phyloP scores from a whole-genome alignment of 2,888 invertebrate genomes.

The Fissipunctia ypsillon region DNA sequence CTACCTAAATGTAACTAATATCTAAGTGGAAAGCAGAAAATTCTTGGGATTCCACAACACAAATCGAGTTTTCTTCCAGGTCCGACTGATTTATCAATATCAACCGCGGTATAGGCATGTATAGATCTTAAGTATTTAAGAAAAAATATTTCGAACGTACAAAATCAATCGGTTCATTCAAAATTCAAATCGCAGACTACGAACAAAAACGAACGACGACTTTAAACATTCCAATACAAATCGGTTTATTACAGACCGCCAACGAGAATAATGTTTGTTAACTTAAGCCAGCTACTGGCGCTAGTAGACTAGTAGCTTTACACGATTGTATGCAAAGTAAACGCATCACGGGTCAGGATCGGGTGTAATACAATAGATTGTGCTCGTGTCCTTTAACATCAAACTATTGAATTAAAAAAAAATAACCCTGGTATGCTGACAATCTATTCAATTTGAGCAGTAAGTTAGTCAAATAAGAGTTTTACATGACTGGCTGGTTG shows the following conservation, averaged over 20 bases:
- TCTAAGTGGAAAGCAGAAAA: neutral
- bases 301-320: constrained; percentile 14
- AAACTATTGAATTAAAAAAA: neutral
- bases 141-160: neutral
- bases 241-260: constrained; percentile 11
- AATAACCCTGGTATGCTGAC: neutral
- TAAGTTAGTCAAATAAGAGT: no score
- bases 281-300: constrained; percentile 35
- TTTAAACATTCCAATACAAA: constrained; percentile 24
- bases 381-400: neutral
- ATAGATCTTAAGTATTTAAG: neutral
- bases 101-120: neutral
- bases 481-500: no score
- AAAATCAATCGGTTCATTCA: neutral
- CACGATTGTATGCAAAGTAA: constrained; percentile 58
- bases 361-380: constrained; percentile 34
- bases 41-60: no score
- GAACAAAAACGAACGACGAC: neutral
- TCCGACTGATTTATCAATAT: neutral
- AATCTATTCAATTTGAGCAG: neutral
- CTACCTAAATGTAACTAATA: neutral
- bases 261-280: constrained; percentile 22
- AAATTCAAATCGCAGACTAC: neutral
- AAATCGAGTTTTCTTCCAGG: neutral
- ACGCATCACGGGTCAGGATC: constrained; percentile 35